Base-by-base conservation (phyloP, 2,797 vertebrate genomes). In the Epinephelus malabaricus region DNA sequence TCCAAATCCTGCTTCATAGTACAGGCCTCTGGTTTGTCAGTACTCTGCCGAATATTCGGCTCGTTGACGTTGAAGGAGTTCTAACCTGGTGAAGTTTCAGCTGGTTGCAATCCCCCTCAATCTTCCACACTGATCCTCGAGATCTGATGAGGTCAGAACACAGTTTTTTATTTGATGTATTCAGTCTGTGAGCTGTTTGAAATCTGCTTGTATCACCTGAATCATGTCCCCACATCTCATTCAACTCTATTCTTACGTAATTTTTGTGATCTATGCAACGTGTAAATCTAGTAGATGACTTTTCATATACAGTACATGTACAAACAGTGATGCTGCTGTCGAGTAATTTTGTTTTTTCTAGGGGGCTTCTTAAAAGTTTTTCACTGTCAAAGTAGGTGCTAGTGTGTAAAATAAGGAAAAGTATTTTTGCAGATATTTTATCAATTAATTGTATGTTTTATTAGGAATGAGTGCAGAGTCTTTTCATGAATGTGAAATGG, bases 391-490 rank as follows among this genome's bases (percentile, higher is more conserved):
- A 71, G 55, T 89, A 89, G 85, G 73, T 88, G 84, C 85, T 84
- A 83, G 84, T 81, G 78, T 92, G 78, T 90, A 83, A 89, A 90
- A 89, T 83, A 88, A 82, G 67, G 82, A 83, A 86, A 86, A 86
- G 76, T 94, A 94, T 93, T 94, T 94, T 93, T 92, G 68, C 86
- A 91, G 83, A 85, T 92, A 88, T 93, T 93, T 92, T 93, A 91
- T 88, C 69, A 89, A 89, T 88, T 84, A 75, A 84, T 89, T 86
- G 84, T 86, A 74, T 86, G 83, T 92, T 93, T 94, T 92, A 89
- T 91, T 92, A 94, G 88, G 91, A 90, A 91, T 92, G 92, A 92
- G 85, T 90, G 93, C 84, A 83, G 74, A 79, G 71, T 89, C 65
- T 84, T 78, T 86, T 85, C 70, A 83, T 91, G 80, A 90, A 88